phyloP scores from a whole-genome alignment of 2,113 vertebrate species.

The Genyomyrus donnyi region DNA sequence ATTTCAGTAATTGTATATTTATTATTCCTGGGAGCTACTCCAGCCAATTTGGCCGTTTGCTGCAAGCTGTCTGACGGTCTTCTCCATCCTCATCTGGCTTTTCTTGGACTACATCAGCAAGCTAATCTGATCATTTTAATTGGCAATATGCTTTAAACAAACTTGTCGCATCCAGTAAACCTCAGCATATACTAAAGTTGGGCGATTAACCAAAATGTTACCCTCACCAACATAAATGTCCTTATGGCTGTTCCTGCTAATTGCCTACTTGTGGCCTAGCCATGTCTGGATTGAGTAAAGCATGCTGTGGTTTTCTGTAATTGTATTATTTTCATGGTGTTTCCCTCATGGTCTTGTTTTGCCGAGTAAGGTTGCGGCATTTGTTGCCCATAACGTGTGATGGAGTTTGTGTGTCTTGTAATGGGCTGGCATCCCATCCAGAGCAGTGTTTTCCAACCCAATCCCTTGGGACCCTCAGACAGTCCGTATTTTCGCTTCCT shows the following conservation, averaged over 20 bases:
- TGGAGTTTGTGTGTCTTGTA: background rate
- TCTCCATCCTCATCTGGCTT: background rate
- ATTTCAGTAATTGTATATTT: background rate
- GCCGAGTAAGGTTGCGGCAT: background rate
- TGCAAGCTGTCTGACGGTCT: background rate
- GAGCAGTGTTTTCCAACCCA: background rate
- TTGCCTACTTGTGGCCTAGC: background rate
- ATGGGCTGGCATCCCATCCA: background rate
- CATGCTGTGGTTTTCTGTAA: background rate
- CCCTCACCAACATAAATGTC: background rate
- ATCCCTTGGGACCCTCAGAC: background rate
- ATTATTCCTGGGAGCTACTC: background rate
- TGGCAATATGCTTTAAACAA: background rate
- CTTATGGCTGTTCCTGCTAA: background rate
- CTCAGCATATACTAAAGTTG: background rate
- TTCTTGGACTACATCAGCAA: background rate
- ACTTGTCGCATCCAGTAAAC: background rate
- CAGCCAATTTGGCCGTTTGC: background rate
- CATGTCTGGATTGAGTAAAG: background rate
- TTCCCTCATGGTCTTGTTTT: background rate
- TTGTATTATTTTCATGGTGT: background rate
- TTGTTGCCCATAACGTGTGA: background rate
- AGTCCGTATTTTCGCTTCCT: background rate
- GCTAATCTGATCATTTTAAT: background rate
- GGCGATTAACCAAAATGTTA: background rate